Conservation (phyloP, 1,140 invertebrate species). For the Drosophila persimilis region DNA sequence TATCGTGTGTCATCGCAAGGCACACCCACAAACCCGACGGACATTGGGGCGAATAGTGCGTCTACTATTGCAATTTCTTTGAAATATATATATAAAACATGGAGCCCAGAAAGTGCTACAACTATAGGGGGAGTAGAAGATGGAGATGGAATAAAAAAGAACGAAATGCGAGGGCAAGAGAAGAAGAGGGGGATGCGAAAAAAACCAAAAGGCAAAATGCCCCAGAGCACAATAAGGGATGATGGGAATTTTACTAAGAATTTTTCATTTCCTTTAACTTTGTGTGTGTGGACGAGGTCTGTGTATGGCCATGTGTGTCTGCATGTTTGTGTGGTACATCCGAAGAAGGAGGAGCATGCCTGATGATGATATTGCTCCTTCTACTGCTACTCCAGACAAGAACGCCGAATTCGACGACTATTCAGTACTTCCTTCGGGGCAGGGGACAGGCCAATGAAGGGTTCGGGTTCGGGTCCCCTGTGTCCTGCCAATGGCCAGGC, state of each 20-base stretch:
- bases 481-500: conserved; percentile 53
- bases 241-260: conserved; percentile 80
- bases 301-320: conserved; percentile 2
- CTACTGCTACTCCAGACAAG: conserved; percentile 16
- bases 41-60: not conserved
- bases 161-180: not conserved
- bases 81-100: conserved; percentile 56
- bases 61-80: conserved; percentile 49
- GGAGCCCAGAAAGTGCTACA: not conserved
- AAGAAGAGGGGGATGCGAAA: not conserved
- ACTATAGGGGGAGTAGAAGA: not conserved
- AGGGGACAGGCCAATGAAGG: conserved; percentile 50
- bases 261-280: conserved; percentile 78
- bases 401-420: conserved; percentile 30
- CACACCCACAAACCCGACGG: conserved; percentile 12
- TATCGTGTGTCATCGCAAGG: conserved; percentile 55
- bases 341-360: conserved; percentile 38
- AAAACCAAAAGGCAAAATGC: conserved; percentile 54
- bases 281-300: conserved; percentile 13
- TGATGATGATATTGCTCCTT: conserved; percentile 56
- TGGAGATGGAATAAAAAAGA: not conserved
- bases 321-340: conserved; percentile 34
- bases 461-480: conserved; percentile 33
- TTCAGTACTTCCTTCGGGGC: conserved; percentile 54
- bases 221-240: conserved; percentile 78